These are phyloP conservation scores for Portevinia maculata DNA, from an alignment of 2,888 invertebrate species.

Conservation along the genomic window DNA sequence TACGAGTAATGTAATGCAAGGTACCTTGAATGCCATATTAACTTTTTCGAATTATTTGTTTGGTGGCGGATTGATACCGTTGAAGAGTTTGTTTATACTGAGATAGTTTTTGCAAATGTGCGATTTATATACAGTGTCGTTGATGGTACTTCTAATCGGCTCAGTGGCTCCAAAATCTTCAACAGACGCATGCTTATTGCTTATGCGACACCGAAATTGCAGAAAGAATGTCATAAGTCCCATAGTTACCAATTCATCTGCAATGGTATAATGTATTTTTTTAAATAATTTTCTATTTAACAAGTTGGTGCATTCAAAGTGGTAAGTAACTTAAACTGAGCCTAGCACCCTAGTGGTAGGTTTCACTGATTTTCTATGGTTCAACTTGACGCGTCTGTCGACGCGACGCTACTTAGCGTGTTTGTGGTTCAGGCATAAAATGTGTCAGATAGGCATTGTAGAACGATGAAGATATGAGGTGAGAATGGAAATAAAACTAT, in stretches of 20 bases:
- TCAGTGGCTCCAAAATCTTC: conserved; percentile 20
- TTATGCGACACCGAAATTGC: background rate
- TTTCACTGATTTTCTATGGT: too few species aligned
- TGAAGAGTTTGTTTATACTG: conserved; percentile 61
- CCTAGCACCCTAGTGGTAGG: too few species aligned
- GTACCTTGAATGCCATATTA: conserved; percentile 66
- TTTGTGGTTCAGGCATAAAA: too few species aligned
- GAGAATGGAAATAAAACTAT: too few species aligned
- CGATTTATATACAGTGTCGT: conserved; percentile 31
- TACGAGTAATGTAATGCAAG: background rate
- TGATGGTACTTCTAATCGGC: conserved; percentile 6
- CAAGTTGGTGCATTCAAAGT: too few species aligned
- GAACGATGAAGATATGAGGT: too few species aligned
- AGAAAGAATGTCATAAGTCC: background rate
- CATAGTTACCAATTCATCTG: background rate
- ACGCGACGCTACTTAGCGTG: too few species aligned
- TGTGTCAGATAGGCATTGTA: too few species aligned
- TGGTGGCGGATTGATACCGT: conserved; percentile 40
- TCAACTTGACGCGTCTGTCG: too few species aligned
- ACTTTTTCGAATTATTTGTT: conserved; percentile 17
- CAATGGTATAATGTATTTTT: background rate
- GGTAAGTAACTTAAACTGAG: too few species aligned
- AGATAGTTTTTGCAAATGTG: conserved; percentile 21
- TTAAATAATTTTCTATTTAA: too few species aligned
- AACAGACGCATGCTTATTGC: background rate